Evolutionary conservation across 2,797 vertebrate genomes (phyloP).

Genomic region (Phoebastria nigripes): DNA sequence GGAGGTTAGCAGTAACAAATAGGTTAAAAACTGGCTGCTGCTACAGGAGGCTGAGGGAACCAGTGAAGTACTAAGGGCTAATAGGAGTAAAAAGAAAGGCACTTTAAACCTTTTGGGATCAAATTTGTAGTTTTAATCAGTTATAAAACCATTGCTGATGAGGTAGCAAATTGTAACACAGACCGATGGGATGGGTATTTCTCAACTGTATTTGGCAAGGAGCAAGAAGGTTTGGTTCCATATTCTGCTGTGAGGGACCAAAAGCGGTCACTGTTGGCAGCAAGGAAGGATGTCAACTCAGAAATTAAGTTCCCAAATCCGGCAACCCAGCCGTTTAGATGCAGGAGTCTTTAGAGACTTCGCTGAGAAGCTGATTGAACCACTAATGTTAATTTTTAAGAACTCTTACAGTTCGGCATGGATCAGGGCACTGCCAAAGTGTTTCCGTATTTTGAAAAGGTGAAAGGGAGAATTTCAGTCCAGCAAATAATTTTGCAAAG

Average conservation of each 20-base stretch:
- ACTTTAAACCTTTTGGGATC: background rate
- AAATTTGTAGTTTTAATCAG: background rate
- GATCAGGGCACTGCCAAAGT: background rate
- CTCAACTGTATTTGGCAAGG: background rate
- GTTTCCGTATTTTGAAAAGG: background rate
- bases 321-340: background rate
- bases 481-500: conserved; percentile 42
- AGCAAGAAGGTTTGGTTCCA: background rate
- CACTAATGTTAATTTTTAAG: conserved; percentile 35
- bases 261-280: background rate
- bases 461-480: conserved; percentile 20
- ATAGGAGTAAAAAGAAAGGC: background rate
- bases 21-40: background rate
- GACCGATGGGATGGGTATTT: fast-evolving
- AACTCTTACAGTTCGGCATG: background rate
- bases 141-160: background rate
- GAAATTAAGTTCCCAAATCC: background rate
- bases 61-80: background rate
- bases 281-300: background rate
- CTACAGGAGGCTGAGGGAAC: background rate
- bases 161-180: background rate
- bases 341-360: background rate
- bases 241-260: background rate
- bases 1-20: background rate
- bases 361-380: background rate